Evolutionary conservation across 2,113 vertebrate genomes (phyloP).

Genomic region (Pampusana beccarii): DNA sequence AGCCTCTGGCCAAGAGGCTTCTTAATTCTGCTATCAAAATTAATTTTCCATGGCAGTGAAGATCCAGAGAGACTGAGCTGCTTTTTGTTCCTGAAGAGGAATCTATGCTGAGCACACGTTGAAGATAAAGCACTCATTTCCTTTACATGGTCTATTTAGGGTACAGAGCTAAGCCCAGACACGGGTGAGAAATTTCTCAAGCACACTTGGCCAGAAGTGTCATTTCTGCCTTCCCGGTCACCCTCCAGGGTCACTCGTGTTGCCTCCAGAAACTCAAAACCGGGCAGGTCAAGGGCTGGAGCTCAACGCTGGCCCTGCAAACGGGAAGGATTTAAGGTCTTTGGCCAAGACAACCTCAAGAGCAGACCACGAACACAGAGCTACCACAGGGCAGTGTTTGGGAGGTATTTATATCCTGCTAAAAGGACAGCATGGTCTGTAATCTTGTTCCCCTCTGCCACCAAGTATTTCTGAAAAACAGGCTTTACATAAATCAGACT

Average conservation of each 20-base stretch:
- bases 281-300: neutral
- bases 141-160: neutral
- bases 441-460: neutral
- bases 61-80: neutral
- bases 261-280: neutral
- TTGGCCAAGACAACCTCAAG: neutral
- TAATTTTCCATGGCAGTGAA: neutral
- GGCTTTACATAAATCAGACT: neutral
- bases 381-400: accelerated
- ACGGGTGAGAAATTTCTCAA: neutral
- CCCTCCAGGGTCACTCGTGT: neutral
- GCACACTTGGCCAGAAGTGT: neutral
- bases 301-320: neutral
- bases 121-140: neutral
- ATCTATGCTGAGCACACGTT: neutral
- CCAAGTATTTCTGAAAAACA: neutral
- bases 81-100: neutral
- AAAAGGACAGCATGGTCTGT: neutral
- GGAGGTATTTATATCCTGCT: neutral
- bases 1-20: neutral
- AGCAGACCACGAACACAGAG: accelerated
- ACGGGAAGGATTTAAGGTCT: accelerated
- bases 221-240: neutral
- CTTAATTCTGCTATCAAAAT: neutral
- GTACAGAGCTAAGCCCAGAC: neutral